Conservation (phyloP, 2,113 vertebrate species). For the Labeo catla region DNA sequence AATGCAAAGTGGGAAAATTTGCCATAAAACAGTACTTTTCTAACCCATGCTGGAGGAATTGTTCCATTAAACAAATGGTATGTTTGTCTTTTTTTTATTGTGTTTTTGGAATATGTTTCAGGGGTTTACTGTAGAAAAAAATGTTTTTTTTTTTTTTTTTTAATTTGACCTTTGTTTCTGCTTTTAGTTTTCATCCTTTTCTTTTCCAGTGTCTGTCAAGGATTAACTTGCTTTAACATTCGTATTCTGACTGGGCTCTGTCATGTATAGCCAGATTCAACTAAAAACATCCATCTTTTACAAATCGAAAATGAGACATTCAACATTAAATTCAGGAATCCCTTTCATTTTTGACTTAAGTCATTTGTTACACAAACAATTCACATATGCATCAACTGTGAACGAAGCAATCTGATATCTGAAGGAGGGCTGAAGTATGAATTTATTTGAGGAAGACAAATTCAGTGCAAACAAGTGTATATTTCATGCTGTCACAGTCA, state of each 20-base stretch:
- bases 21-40: conserved; percentile 55
- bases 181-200: background rate
- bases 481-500: conserved; percentile 89
- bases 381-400: conserved; percentile 49
- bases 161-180: background rate
- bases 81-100: background rate
- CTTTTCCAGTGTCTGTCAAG: conserved; percentile 56
- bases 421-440: conserved; percentile 68
- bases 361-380: background rate
- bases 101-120: background rate
- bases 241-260: conserved; percentile 61
- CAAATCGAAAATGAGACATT: conserved; percentile 29
- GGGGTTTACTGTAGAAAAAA: background rate
- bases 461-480: conserved; percentile 81
- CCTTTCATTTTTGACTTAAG: conserved; percentile 21
- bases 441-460: conserved; percentile 73
- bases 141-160: no score
- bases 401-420: conserved; percentile 79
- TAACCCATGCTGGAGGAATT: conserved; percentile 15
- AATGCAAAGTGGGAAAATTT: conserved; percentile 51
- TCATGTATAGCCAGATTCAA: conserved; percentile 56
- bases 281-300: conserved; percentile 48
- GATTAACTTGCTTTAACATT: conserved; percentile 61
- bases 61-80: conserved; percentile 7
- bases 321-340: background rate